Evolutionary conservation across 2,797 vertebrate genomes (phyloP).

Genomic region (Lutjanus argentimaculatus): DNA sequence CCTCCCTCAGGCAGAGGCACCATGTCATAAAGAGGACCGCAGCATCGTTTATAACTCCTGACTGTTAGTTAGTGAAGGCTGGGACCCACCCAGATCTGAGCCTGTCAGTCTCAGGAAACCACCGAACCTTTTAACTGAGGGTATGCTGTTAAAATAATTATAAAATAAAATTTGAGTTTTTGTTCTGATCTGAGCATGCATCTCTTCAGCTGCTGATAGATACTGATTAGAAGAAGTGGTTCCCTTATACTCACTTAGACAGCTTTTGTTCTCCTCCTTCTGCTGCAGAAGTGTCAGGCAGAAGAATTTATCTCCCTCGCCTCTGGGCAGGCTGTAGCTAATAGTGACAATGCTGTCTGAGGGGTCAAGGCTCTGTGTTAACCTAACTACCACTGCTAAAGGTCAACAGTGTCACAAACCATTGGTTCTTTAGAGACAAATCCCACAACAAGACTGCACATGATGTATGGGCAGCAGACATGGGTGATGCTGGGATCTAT

Average conservation of each 20-base stretch:
- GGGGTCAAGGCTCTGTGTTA: conserved; percentile 61
- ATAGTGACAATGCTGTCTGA: conserved; percentile 45
- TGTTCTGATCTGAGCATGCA: not conserved
- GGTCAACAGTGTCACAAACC: conserved; percentile 60
- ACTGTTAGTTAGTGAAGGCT: conserved; percentile 30
- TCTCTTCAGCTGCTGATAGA: not conserved
- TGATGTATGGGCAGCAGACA: conserved; percentile 18
- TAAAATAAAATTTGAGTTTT: not conserved
- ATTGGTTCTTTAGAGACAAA: conserved; percentile 14
- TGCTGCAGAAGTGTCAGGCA: conserved; percentile 18
- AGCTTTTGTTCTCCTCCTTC: not conserved
- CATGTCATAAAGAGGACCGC: conserved; percentile 31
- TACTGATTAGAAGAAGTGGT: not conserved
- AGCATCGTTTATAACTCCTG: conserved; percentile 41
- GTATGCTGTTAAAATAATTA: conserved; percentile 1
- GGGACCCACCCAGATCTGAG: not conserved
- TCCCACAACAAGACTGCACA: conserved; percentile 21
- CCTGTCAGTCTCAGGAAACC: conserved; percentile 39
- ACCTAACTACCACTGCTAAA: conserved; percentile 56
- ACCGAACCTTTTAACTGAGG: conserved; percentile 34
- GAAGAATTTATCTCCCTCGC: conserved; percentile 25
- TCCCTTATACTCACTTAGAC: not conserved
- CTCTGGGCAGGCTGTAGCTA: conserved; percentile 37
- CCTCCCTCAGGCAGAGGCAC: conserved; percentile 14
- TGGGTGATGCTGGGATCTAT: not conserved